These are phyloP conservation scores for Luscinia luscinia DNA, from an alignment of 2,797 vertebrate genomes.

Conservation along the genomic window DNA sequence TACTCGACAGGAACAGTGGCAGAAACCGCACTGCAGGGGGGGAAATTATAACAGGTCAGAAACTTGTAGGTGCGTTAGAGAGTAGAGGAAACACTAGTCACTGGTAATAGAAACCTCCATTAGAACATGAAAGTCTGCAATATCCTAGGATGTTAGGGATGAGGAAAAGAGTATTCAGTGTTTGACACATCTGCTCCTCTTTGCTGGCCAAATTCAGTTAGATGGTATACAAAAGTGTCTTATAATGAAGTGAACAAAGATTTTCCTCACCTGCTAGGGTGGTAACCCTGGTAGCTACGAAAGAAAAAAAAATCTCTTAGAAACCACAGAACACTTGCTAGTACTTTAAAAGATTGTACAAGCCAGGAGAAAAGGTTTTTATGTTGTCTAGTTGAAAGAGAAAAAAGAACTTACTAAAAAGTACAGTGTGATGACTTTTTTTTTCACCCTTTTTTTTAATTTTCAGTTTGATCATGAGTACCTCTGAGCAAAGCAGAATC, in stretches of 20 bases:
- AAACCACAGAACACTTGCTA: constrained; percentile 73
- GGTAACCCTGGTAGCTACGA: constrained; percentile 66
- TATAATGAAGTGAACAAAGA: constrained; percentile 74
- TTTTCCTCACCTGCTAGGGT: constrained; percentile 68
- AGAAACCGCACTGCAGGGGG: constrained; percentile 43
- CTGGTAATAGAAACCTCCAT: constrained; percentile 65
- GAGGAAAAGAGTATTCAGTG: constrained; percentile 42
- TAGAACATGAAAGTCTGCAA: constrained; percentile 59
- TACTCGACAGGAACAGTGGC: not conserved
- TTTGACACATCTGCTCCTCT: constrained; percentile 62
- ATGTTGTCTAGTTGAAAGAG: constrained; percentile 68
- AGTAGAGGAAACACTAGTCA: constrained; percentile 58
- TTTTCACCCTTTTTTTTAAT: not conserved
- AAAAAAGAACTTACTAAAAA: constrained; percentile 61
- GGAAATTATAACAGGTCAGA: constrained; percentile 67
- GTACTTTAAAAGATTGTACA: constrained; percentile 65
- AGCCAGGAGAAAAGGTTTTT: constrained; percentile 64
- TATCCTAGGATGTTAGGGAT: constrained; percentile 48
- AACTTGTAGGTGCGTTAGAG: constrained; percentile 1
- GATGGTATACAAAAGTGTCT: constrained; percentile 66
- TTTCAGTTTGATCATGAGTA: constrained; percentile 44
- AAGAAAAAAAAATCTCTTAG: constrained; percentile 64
- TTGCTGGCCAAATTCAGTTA: constrained; percentile 63
- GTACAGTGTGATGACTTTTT: constrained; percentile 3
- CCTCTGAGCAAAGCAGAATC: constrained; percentile 25